These are phyloP conservation scores for Spilarctia lutea DNA, from an alignment of 2,888 invertebrate species.

Conservation along the genomic window DNA sequence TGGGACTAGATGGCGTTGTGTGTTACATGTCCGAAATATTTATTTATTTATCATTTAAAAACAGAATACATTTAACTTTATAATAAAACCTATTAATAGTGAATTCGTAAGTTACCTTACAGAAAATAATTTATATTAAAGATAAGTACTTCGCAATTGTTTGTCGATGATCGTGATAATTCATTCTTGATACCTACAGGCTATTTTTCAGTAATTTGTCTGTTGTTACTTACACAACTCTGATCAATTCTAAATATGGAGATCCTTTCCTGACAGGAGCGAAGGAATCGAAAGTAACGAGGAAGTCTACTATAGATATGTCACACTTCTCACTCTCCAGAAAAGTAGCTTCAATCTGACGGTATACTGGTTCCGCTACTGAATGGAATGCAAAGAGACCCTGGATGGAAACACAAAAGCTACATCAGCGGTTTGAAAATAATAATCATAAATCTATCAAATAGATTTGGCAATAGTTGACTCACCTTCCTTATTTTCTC, in stretches of 20 bases:
- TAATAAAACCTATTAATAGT: neutral
- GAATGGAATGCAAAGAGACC: conserved; percentile 84
- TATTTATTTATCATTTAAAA: too few species aligned
- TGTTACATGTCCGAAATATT: too few species aligned
- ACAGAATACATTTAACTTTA: neutral
- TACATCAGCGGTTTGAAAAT: neutral
- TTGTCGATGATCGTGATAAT: neutral
- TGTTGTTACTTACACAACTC: conserved; percentile 64
- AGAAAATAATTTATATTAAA: neutral
- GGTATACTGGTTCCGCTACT: conserved; percentile 79
- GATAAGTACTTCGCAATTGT: neutral
- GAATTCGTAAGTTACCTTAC: neutral
- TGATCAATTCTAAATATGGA: conserved; percentile 69
- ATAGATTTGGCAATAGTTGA: neutral
- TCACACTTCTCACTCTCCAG: conserved; percentile 87
- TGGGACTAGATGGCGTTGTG: too few species aligned
- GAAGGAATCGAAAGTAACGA: conserved; percentile 64
- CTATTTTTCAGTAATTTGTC: too few species aligned
- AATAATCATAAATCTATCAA: neutral
- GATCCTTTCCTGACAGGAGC: conserved; percentile 69
- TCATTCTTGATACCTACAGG: too few species aligned
- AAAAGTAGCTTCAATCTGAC: conserved; percentile 82
- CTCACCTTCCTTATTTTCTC: conserved; percentile 68
- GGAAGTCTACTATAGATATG: conserved; percentile 76
- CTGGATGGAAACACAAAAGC: conserved; percentile 43